Conservation (phyloP, 2,888 invertebrate genomes). For the Laothoe populi region DNA sequence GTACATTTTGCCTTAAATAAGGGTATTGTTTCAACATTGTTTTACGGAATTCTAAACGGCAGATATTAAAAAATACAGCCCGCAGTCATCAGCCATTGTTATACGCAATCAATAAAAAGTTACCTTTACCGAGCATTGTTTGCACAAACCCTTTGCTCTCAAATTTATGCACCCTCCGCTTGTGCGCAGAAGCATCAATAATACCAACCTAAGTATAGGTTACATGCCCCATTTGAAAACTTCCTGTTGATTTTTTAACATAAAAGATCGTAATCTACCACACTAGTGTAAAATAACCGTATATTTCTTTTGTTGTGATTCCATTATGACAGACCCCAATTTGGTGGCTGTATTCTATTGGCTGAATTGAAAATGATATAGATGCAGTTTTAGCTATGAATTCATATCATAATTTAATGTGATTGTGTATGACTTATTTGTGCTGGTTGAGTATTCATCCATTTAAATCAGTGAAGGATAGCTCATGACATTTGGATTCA, state of each 20-base stretch:
- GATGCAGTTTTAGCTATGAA: constrained; percentile 10
- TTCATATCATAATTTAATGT: constrained; percentile 9
- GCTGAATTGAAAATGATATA: constrained; percentile 36
- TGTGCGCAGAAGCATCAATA: constrained; percentile 62
- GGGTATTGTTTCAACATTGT: neutral
- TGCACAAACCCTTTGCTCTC: constrained; percentile 73
- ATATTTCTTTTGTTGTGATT: constrained; percentile 82
- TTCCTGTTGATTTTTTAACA: constrained; percentile 83
- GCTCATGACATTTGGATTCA: neutral
- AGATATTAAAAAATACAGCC: constrained; percentile 37
- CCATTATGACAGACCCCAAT: constrained; percentile 69
- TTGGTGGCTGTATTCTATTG: constrained; percentile 59
- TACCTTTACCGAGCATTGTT: constrained; percentile 61
- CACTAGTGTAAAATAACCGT: constrained; percentile 83
- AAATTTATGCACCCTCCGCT: constrained; percentile 80
- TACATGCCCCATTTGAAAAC: constrained; percentile 84
- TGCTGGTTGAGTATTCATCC: neutral
- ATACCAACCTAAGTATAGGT: constrained; percentile 79
- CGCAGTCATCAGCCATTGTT: constrained; percentile 45
- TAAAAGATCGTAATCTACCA: constrained; percentile 83
- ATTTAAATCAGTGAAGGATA: neutral
- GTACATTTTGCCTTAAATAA: neutral
- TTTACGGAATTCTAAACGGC: neutral
- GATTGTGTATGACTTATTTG: constrained; percentile 1
- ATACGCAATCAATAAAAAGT: constrained; percentile 42